Evolutionary conservation across 2,888 invertebrate species (phyloP), one percentile per base, ranked within the genome.

Genomic region (Beris chalybata): DNA sequence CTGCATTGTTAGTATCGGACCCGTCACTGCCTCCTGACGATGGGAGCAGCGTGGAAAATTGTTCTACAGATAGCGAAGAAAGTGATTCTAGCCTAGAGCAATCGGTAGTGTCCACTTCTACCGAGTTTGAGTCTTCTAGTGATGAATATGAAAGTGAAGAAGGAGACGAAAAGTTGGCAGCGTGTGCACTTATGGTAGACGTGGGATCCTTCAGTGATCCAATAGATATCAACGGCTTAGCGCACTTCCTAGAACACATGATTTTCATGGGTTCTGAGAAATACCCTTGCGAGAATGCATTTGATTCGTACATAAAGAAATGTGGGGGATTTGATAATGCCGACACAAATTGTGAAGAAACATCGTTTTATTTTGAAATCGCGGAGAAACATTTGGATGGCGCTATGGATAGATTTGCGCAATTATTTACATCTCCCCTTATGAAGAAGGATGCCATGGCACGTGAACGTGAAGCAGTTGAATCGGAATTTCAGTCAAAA

Each of bases 241-340:
- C 93, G 0, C 93, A 93, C 78, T 93, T 93, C 77, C 83, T 93
- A 4, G 93, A 93, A 74, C 93, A 93, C 77, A 93, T 96, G 95
- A 81, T 96, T 29, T 96, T 95, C 76, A 95, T 95, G 95, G 96
- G 95, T 43, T 94, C 93, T 71, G 85, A 90, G 75, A 95, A 93
- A 76, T 95, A 89, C 78, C 93, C 91, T 7, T 84, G 87, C 76
- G 95, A 95, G 81, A 93, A 93, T 78, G 89, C 89, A 71, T 92
- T 93, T 75, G 92, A 93, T 81, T 83, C 89, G 1, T 92, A 89
- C 72, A 86, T 93, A 30, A 88, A 87, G 83, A 91, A 89, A 83
- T 88, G 89, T 76, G 94, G 95, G 4, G 96, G 95, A 4, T 88
- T 87, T 7, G 89, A 90, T 76, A 95, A 95, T 78, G 95, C 95